phyloP scores from a whole-genome alignment of 2,797 vertebrate genomes.

The Acanthopagrus latus region DNA sequence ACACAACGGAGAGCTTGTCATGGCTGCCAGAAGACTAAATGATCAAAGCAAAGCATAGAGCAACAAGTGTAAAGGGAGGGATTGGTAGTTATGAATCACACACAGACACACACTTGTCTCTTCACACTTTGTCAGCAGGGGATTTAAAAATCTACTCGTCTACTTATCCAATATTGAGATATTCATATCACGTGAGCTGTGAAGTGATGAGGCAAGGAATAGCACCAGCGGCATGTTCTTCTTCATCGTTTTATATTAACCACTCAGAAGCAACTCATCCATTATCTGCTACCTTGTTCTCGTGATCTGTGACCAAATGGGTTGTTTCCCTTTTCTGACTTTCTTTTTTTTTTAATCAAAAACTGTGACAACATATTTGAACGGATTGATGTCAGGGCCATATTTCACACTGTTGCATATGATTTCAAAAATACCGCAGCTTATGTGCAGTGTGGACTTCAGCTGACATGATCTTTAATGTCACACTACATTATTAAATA shows the following conservation, averaged over 20 bases:
- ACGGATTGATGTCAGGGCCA: not conserved
- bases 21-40: conserved; percentile 47
- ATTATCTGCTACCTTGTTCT: conserved; percentile 33
- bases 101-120: conserved; percentile 18
- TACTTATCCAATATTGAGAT: conserved; percentile 51
- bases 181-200: conserved; percentile 41
- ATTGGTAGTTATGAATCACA: conserved; percentile 53
- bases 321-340: not conserved
- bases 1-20: conserved; percentile 49
- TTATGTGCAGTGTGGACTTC: conserved; percentile 19
- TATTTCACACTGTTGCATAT: not conserved
- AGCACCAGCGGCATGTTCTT: conserved; percentile 30
- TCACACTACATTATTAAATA: conserved; percentile 39
- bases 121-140: conserved; percentile 46
- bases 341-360: not conserved
- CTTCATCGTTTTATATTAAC: conserved; percentile 45
- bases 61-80: conserved; percentile 60
- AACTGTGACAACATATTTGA: conserved; percentile 17
- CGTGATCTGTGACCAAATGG: conserved; percentile 4
- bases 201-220: conserved; percentile 43
- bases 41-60: conserved; percentile 66
- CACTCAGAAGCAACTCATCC: conserved; percentile 36
- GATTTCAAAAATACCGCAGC: conserved; percentile 20
- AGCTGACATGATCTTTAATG: conserved; percentile 23
- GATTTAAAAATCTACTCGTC: conserved; percentile 54